Conservation (phyloP, 2,888 invertebrate species). For the Leptinotarsa haldemani region DNA sequence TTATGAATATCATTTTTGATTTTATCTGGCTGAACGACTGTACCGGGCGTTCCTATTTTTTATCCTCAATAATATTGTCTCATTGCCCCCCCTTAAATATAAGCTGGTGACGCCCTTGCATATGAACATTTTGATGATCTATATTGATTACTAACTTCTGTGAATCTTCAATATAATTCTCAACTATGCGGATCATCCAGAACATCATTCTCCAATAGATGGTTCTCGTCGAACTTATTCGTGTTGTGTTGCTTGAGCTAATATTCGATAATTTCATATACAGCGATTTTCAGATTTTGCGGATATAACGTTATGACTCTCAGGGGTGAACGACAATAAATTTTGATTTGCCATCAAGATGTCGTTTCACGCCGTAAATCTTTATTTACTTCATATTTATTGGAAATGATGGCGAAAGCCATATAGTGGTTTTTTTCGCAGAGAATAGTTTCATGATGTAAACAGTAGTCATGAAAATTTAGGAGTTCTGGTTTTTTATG, state of each 20-base stretch:
- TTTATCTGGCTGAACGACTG: too few species aligned
- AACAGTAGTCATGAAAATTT: background rate
- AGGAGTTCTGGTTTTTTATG: background rate
- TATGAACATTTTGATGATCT: too few species aligned
- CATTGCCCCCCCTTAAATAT: too few species aligned
- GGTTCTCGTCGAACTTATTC: background rate
- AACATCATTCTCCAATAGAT: too few species aligned
- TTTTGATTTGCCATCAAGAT: constrained; percentile 17
- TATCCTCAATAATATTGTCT: too few species aligned
- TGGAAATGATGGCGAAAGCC: constrained; percentile 16
- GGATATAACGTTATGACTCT: constrained; percentile 1
- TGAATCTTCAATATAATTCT: too few species aligned
- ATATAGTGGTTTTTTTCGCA: background rate
- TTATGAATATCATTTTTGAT: too few species aligned
- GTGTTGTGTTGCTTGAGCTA: background rate
- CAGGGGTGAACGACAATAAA: constrained; percentile 8
- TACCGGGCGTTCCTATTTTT: too few species aligned
- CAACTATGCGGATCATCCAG: too few species aligned
- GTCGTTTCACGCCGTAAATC: constrained; percentile 6
- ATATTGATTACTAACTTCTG: too few species aligned
- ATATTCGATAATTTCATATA: constrained; percentile 6
- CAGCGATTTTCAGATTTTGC: constrained; percentile 4
- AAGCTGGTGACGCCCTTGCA: too few species aligned
- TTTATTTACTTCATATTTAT: constrained; percentile 17
- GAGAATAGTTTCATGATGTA: background rate